Evolutionary conservation across 2,797 vertebrate genomes (phyloP), one percentile per base, ranked within the genome.

Genomic region (Cynopterus sphinx): DNA sequence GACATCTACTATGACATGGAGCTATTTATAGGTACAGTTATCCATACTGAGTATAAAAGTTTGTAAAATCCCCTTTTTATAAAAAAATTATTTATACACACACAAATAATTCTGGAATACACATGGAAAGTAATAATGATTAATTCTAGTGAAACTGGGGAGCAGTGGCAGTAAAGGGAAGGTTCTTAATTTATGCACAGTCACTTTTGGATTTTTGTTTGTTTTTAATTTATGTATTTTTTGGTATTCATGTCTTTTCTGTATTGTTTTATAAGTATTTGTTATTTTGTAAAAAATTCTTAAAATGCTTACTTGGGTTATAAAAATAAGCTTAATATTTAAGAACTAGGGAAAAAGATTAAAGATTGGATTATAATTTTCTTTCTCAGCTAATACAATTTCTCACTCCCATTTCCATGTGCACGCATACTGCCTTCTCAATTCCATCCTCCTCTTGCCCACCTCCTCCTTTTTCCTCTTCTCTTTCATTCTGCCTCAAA

Each of bases 281-380:
- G 39, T 16, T 88, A 89, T 75, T 82, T 79, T 68, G 9, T 49
- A 41, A 77, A 31, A 61, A 26, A 6, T 74, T 70, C 71, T 59
- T 95, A 82, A 85, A 86, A 88, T 68, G 41, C 9, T 94, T 92
- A 84, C 68, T 49, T 85, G 8, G 3, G 15, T 89, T 77, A 86
- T 82, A 91, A 88, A 75, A 85, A 57, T 83, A 51, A 92, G 39
- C 67, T 82, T 73, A 93, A 31, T 68, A 82, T 77, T 51, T 89
- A 90, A 31, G 53, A 75, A 39, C n/a, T 5, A 63, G 24, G 41
- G 15, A 5, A 39, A 88, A 73, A 39, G 28, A 41, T 28, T 46
- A 61, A 90, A 77, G 24, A 31, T 24, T 9, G 68, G 92, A 68
- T 39, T 21, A 49, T 51, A 70, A 57, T 43, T 92, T 87, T 90